phyloP scores from a whole-genome alignment of 2,113 vertebrate species.

The Meriones unguiculatus region DNA sequence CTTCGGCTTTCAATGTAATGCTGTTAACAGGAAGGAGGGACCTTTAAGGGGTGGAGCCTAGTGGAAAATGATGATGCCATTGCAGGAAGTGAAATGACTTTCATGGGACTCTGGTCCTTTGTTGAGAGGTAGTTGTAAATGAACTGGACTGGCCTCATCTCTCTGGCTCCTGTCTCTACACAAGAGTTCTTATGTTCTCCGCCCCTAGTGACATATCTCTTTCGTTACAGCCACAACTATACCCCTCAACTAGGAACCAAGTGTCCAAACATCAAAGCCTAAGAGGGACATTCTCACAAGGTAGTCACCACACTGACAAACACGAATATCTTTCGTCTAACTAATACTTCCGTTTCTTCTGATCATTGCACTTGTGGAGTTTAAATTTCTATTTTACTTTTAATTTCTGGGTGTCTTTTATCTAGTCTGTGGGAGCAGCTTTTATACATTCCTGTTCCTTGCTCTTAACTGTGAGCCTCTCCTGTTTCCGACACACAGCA shows the following conservation, averaged over 20 bases:
- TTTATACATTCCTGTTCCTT: background rate
- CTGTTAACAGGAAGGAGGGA: background rate
- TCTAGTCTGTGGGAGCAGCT: background rate
- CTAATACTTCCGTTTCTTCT: background rate
- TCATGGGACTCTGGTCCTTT: background rate
- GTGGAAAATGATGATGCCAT: background rate
- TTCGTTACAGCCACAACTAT: too few species aligned
- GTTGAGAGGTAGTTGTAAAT: background rate
- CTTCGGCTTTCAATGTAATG: background rate
- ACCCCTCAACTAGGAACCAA: too few species aligned
- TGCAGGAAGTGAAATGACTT: background rate
- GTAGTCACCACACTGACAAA: background rate
- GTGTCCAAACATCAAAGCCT: background rate
- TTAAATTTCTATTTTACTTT: background rate
- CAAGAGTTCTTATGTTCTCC: background rate
- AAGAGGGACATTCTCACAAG: background rate
- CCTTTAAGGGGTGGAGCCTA: background rate
- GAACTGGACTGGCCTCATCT: background rate
- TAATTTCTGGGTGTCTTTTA: background rate
- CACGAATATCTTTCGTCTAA: background rate
- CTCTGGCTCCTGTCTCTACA: background rate
- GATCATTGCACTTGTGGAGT: background rate
- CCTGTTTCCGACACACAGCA: background rate
- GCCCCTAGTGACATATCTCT: too few species aligned
- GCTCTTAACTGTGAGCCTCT: background rate